Conservation (phyloP, 1,140 invertebrate species). For the Aradophagus sp. region DNA sequence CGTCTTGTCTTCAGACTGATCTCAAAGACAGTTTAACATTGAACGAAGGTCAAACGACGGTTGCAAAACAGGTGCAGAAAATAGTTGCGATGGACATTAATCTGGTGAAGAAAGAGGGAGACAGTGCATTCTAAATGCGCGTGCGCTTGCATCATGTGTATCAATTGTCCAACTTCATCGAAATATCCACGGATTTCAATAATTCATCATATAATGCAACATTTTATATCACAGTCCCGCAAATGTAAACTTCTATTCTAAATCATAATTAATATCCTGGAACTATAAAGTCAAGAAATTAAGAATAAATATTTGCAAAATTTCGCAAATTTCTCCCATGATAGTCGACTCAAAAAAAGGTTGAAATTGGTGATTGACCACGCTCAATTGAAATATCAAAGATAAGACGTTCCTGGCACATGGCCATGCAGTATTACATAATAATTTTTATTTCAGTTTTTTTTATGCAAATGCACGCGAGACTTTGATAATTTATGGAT, state of each 20-base stretch:
- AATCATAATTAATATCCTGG: too few species aligned
- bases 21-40: slow-evolving; percentile 33
- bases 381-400: not conserved
- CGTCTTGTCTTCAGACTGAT: slow-evolving; percentile 16
- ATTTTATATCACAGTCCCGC: not conserved
- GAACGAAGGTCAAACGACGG: slow-evolving; percentile 41
- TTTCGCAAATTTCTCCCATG: too few species aligned
- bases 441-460: slow-evolving; percentile 14
- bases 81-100: slow-evolving; percentile 29
- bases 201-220: not conserved
- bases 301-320: too few species aligned
- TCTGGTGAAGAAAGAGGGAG: not conserved
- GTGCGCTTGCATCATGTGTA: slow-evolving; percentile 53
- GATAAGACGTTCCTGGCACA: slow-evolving; percentile 30
- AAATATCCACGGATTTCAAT: slow-evolving; percentile 25
- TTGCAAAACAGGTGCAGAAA: slow-evolving; percentile 45
- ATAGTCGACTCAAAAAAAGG: not conserved
- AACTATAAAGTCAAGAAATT: too few species aligned
- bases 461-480: too few species aligned
- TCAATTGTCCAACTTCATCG: slow-evolving; percentile 16
- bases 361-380: not conserved
- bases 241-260: not conserved
- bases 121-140: slow-evolving; percentile 21
- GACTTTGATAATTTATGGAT: too few species aligned
- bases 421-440: slow-evolving; percentile 41